phyloP scores from a whole-genome alignment of 1,140 invertebrate species.

The Drosophila willistoni region DNA sequence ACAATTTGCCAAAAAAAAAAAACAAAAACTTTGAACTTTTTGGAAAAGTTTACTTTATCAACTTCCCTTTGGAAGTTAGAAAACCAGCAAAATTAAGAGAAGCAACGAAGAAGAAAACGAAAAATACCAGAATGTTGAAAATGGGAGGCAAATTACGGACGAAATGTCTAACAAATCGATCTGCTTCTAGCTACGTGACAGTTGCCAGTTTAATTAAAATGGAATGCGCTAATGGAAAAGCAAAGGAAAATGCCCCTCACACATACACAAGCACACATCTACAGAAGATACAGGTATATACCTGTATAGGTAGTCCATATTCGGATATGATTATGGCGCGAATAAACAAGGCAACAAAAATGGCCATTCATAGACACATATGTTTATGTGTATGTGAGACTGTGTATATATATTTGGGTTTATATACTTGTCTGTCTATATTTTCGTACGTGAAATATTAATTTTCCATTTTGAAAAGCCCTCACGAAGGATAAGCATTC shows the following conservation, averaged over 20 bases:
- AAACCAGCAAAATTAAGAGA: slow-evolving; percentile 51
- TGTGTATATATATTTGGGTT: background rate
- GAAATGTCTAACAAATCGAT: slow-evolving; percentile 69
- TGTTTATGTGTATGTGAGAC: background rate
- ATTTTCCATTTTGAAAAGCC: slow-evolving; percentile 68
- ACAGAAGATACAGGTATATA: background rate
- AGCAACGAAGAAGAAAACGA: slow-evolving; percentile 6
- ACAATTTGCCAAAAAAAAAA: slow-evolving; percentile 51
- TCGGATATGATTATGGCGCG: slow-evolving; percentile 59
- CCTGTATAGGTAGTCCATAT: slow-evolving; percentile 34
- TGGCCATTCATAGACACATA: background rate
- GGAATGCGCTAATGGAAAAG: slow-evolving; percentile 66
- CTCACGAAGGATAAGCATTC: slow-evolving; percentile 60
- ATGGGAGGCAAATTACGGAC: slow-evolving; percentile 37
- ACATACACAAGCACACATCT: background rate
- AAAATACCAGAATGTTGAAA: background rate
- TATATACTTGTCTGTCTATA: slow-evolving; percentile 45
- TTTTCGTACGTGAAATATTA: slow-evolving; percentile 63
- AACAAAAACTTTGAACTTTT: slow-evolving; percentile 49
- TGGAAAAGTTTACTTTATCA: slow-evolving; percentile 61
- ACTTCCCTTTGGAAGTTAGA: slow-evolving; percentile 53
- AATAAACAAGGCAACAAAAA: slow-evolving; percentile 35
- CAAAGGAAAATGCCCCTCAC: slow-evolving; percentile 16
- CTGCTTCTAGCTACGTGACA: slow-evolving; percentile 60
- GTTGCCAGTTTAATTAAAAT: slow-evolving; percentile 75